These are phyloP conservation scores for Erebia palarica DNA, from an alignment of 2,888 invertebrate species.

Conservation along the genomic window DNA sequence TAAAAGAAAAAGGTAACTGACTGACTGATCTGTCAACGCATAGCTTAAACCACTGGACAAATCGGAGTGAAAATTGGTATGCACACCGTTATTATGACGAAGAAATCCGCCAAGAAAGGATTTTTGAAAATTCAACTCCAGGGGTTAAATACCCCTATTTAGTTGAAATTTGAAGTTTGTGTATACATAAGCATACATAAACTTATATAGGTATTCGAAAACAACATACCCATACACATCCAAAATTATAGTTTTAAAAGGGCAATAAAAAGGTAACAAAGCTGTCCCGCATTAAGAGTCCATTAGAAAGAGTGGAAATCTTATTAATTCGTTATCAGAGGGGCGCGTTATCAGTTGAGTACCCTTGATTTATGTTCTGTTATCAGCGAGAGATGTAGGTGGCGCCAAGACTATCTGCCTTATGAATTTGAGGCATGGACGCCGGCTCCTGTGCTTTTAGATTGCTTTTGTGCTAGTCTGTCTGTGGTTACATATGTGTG, in stretches of 20 bases:
- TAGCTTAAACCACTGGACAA: too few relatives aligned
- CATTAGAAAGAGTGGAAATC: conserved; percentile 47
- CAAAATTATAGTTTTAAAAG: conserved; percentile 33
- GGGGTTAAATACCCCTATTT: too few relatives aligned
- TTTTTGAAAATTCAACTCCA: too few relatives aligned
- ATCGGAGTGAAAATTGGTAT: too few relatives aligned
- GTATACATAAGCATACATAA: too few relatives aligned
- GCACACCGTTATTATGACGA: too few relatives aligned
- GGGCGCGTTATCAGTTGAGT: conserved; percentile 48
- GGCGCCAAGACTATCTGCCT: conserved; percentile 50
- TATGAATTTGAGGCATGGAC: conserved; percentile 43
- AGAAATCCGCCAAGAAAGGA: too few relatives aligned
- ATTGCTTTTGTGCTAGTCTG: not conserved
- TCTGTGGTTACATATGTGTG: too few relatives aligned
- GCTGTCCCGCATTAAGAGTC: conserved; percentile 47
- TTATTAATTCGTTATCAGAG: conserved; percentile 51
- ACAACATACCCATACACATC: not conserved
- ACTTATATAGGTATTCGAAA: not conserved
- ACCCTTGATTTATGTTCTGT: conserved; percentile 54
- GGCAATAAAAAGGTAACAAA: conserved; percentile 40
- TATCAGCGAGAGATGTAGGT: conserved; percentile 51
- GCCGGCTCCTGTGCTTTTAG: conserved; percentile 35
- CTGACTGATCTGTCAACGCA: too few relatives aligned
- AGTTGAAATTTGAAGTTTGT: too few relatives aligned
- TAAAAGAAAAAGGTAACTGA: too few relatives aligned